Evolutionary conservation across 2,797 vertebrate genomes (phyloP).

Genomic region (Buceros bicornis): DNA sequence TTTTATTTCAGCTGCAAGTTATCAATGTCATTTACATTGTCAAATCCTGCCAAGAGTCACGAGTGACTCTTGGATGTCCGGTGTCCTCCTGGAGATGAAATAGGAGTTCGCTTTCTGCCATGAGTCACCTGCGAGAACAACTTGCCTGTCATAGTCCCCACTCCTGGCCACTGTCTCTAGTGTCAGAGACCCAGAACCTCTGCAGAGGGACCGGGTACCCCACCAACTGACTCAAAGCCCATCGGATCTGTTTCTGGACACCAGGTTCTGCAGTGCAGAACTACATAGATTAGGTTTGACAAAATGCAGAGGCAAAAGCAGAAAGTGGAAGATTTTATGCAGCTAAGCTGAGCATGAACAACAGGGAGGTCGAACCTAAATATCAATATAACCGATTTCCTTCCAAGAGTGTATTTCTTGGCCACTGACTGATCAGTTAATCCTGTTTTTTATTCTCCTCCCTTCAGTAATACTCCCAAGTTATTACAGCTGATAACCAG

Average conservation of each 20-base stretch:
- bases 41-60: background rate
- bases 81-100: background rate
- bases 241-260: background rate
- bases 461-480: slow-evolving; percentile 15
- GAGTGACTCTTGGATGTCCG: accelerated
- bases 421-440: slow-evolving; percentile 38
- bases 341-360: background rate
- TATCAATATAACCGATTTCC: slow-evolving; percentile 12
- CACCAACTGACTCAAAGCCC: no score
- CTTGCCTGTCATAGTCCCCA: background rate
- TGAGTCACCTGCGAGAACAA: accelerated
- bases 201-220: background rate
- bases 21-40: background rate
- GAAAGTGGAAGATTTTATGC: background rate
- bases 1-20: background rate
- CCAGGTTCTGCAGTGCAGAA: background rate
- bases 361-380: background rate
- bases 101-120: background rate
- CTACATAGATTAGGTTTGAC: background rate
- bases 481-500: slow-evolving; percentile 46
- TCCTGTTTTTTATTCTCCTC: slow-evolving; percentile 36
- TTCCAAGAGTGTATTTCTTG: slow-evolving; percentile 38
- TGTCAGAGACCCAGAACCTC: background rate
- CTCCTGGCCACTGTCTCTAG: background rate
- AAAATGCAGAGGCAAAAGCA: background rate